Evolutionary conservation across 2,113 vertebrate species (phyloP).

Genomic region (Gobio gobio): DNA sequence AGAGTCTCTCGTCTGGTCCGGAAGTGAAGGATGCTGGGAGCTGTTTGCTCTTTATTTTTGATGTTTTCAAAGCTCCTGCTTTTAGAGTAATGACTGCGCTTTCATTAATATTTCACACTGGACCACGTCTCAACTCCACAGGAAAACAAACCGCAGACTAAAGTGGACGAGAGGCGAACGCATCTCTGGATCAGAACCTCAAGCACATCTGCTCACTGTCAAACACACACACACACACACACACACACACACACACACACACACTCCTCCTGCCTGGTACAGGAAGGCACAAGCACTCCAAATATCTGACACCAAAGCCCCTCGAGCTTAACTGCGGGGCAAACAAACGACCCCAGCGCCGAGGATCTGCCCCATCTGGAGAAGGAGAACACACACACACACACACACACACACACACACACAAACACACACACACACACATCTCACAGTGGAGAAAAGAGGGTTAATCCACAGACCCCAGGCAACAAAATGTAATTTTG

Average conservation of each 20-base stretch:
- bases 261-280: background rate
- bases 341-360: background rate
- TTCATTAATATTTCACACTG: slow-evolving; percentile 6
- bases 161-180: background rate
- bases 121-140: background rate
- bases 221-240: background rate
- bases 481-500: too few species aligned
- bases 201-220: background rate
- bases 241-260: slow-evolving; percentile 18
- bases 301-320: background rate
- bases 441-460: too few species aligned
- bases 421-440: too few species aligned
- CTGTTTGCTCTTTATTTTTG: background rate
- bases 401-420: too few species aligned
- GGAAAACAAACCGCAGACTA: background rate
- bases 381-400: too few species aligned
- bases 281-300: slow-evolving; percentile 8
- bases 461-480: too few species aligned
- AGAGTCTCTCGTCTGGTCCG: background rate
- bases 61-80: background rate
- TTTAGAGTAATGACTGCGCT: background rate
- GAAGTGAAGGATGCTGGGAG: background rate
- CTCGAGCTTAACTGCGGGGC: background rate
- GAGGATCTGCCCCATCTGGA: too few species aligned
- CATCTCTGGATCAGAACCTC: background rate